phyloP scores from a whole-genome alignment of 2,797 vertebrate species.

The Pantherophis vulpinus region DNA sequence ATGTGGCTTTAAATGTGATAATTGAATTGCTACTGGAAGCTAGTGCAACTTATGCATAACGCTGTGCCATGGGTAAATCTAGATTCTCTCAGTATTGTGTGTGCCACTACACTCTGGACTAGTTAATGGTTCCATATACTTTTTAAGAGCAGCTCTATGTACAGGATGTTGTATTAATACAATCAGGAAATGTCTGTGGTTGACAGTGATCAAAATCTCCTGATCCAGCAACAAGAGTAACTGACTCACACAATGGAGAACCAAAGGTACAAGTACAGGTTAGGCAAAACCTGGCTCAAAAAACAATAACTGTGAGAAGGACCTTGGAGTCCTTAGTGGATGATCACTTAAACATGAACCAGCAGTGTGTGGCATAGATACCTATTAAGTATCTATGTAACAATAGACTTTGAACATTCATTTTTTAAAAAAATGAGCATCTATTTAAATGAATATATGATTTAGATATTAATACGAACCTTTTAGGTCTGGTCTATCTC shows the following conservation, averaged over 20 bases:
- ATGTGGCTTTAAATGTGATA: neutral
- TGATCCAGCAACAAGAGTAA: neutral
- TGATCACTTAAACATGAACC: too few relatives aligned
- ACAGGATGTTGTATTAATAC: neutral
- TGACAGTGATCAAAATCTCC: neutral
- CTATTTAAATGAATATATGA: neutral
- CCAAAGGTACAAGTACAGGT: too few relatives aligned
- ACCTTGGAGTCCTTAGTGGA: too few relatives aligned
- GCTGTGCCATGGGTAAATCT: neutral
- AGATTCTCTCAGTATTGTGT: neutral
- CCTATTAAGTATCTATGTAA: neutral
- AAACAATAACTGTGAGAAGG: too few relatives aligned
- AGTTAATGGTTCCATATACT: neutral
- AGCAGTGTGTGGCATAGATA: too few relatives aligned
- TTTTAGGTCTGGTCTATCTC: slow-evolving; percentile 90
- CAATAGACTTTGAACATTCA: neutral
- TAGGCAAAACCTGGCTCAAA: too few relatives aligned
- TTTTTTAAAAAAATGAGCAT: neutral
- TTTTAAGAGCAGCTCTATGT: neutral
- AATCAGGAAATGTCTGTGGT: neutral
- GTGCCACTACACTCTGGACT: neutral
- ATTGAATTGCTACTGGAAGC: neutral
- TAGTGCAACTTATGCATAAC: neutral
- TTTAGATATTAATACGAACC: slow-evolving; percentile 73
- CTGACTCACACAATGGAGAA: neutral